Base-by-base conservation (phyloP, 1,140 invertebrate genomes). In the Asbolus verrucosus region DNA sequence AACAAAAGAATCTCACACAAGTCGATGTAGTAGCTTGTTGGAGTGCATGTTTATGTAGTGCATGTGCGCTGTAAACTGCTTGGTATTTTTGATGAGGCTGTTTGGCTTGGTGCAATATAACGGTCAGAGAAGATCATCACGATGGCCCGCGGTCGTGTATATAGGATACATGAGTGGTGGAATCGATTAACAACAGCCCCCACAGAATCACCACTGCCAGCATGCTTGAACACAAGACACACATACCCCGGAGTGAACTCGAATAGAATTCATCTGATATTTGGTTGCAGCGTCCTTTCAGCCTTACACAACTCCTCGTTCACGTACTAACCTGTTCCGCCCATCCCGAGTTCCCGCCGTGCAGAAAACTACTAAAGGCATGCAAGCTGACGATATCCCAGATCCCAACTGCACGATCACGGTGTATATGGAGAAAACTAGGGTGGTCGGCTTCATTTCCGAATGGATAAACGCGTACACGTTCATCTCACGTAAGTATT, bases 401-500 rank as follows among this genome's bases (percentile, higher is more conserved):
- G 70, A 71, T 62, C 66, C 76, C 41, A 80, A 81, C 72, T 81
- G 80, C 65, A 81, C 76, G 11, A 70, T 76, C 50, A 75, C 75
- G 18, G 73, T 79, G 41, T 73, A 73, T 41, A 59, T 76, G 30
- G 74, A 78, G 59, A 76, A 76, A 50, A 75, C 80, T 31, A 71
- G 77, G 46, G 80, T 84, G 39, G 82, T 86, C 71, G 85, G 85
- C 13, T 83, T 87, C 66, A 76, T 87, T 31, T 82, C 83, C 0
- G 84, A 87, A 73, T 86, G 85, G 84, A 85, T 87, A 74, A 82
- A 82, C 39, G 83, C 85, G 11, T 83, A 79, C 75, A 79, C 77
- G 67, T 86, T 82, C 71, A 74, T 86, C 46, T 77, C 80, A 72
- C 78, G 85, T 86, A 79, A 81, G 81, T 79, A 78, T 50, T 15